Evolutionary conservation across 2,888 invertebrate genomes (phyloP), one percentile per base, ranked within the genome.

Genomic region (Aporophyla lueneburgensis): DNA sequence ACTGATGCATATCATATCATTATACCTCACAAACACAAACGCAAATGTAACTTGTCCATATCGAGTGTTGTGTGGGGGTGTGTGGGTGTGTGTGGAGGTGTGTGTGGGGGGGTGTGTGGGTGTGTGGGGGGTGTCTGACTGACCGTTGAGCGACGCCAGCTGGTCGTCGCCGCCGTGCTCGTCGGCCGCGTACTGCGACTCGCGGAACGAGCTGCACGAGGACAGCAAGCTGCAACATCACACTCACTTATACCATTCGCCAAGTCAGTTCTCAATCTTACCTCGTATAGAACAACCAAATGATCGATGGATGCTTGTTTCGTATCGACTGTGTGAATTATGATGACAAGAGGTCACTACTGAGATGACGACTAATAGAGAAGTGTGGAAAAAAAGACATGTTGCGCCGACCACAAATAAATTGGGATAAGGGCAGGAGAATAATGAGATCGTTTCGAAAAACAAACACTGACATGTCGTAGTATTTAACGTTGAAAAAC

Each of bases 171-270:
- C 93, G 93, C 96, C 97, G 88, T 96, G 97, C 87, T 98, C 98
- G 89, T 98, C 98, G 69, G 96, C 94, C 83, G 96, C 97, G 93
- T 98, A 98, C 85, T 98, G 98, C 84, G 98, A 98, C 95, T 98
- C 98, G 89, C 98, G 97, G 96, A 98, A 98, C 71, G 98, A 98
- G 94, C 98, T 98, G 97, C 98, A 98, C 93, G 98, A 98, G 90
- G 98, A 98, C 93, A 98, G 97, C 95, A 98, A 95, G 96, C 98
- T 98, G 97, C 58, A 88, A 86, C 85, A 85, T 33, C 21, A 9
- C 43, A 56, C 56, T 43, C 56, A 27, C 12, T 59, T 33, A 65
- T 58, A 72, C 43, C 14, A 70, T 56, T 53, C 9, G 21, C 43
- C 24, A 12, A 40, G 10, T n/a, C 16, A 33, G n/a, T 66, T 53